These are phyloP conservation scores for Cavia aperea DNA, from an alignment of 2,113 vertebrate genomes.

Conservation along the genomic window DNA sequence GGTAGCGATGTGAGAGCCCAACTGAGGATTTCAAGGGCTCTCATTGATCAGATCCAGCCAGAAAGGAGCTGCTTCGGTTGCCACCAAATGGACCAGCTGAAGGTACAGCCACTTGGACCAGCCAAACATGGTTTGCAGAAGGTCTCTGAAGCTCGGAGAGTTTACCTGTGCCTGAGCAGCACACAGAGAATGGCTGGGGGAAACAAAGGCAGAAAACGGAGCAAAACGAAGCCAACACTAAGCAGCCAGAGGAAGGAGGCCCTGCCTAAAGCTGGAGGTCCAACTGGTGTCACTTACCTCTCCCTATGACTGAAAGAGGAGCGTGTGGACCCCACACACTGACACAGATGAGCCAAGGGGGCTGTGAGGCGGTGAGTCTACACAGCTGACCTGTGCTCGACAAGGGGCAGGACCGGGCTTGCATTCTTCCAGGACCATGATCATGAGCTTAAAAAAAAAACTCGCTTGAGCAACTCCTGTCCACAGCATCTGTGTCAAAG, in stretches of 20 bases:
- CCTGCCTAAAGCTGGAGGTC: neutral
- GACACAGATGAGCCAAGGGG: neutral
- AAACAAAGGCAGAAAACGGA: no score
- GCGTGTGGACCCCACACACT: neutral
- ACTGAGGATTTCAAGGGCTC: accelerated
- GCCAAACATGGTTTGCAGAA: neutral
- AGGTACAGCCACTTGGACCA: neutral
- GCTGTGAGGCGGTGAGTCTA: no score
- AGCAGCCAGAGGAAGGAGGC: neutral
- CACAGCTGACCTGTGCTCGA: no score
- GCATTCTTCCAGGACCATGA: neutral
- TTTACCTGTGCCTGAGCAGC: no score
- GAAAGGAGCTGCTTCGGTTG: neutral
- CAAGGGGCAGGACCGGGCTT: neutral
- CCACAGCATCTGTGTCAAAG: no score
- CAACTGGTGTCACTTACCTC: neutral
- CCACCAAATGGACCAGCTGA: neutral
- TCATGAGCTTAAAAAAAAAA: neutral
- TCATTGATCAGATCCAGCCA: neutral
- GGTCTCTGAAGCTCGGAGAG: accelerated
- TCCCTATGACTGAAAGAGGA: neutral
- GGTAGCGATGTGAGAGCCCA: accelerated
- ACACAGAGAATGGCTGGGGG: accelerated
- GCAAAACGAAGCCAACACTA: neutral
- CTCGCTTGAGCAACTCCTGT: accelerated